Evolutionary conservation across 2,113 vertebrate species (phyloP).

Genomic region (Hypocryptadius cinnamomeus): DNA sequence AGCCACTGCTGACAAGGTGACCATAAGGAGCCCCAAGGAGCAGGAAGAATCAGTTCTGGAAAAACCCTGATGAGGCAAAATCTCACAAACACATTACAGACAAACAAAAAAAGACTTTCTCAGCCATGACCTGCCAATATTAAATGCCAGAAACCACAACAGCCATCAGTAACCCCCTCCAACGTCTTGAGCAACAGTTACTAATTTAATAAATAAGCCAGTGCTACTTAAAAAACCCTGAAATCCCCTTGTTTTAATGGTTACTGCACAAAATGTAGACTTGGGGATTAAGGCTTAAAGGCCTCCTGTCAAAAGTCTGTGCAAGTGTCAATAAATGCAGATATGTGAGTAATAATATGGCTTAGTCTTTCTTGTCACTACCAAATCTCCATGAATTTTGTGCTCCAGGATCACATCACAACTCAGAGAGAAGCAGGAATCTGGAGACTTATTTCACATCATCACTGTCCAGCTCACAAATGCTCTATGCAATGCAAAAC

Average conservation of each 20-base stretch:
- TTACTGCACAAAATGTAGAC: neutral
- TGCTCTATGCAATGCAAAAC: neutral
- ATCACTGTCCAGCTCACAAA: neutral
- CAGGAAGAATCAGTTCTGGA: neutral
- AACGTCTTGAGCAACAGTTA: neutral
- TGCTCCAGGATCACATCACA: accelerated
- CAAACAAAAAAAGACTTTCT: neutral
- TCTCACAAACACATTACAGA: neutral
- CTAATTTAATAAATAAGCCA: neutral
- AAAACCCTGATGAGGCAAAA: neutral
- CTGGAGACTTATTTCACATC: neutral
- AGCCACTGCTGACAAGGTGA: accelerated
- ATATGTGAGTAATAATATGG: neutral
- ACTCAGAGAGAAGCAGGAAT: neutral
- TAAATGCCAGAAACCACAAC: neutral
- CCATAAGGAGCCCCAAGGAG: accelerated
- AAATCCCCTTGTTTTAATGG: neutral
- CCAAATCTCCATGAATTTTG: neutral
- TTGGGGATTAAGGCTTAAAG: neutral
- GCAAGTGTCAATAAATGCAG: neutral
- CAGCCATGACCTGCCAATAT: neutral
- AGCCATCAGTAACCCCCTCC: neutral
- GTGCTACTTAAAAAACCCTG: neutral
- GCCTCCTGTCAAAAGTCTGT: neutral
- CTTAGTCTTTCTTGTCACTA: neutral